Evolutionary conservation across 2,888 invertebrate genomes (phyloP), one percentile per base, ranked within the genome.

Genomic region (Thumatha senex): DNA sequence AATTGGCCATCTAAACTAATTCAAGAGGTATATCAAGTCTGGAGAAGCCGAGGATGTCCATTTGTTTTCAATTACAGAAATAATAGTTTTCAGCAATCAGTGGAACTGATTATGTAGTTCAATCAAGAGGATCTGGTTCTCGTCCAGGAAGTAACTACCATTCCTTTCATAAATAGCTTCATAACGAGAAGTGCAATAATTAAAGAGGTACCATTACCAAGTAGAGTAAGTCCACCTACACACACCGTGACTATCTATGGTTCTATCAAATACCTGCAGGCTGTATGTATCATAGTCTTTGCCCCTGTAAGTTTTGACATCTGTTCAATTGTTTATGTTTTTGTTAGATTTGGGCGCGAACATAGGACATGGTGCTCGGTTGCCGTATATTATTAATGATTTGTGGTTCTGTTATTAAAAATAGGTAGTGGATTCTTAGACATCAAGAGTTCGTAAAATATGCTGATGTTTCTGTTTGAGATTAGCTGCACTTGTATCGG

Each of bases 211-310:
- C 24, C 15, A 1, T 33, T 47, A 1, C 10, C 35, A 49, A 46
- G 7, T 36, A 9, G 41, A 1, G 36, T 46, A 14, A 42, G 24
- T 39, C 18, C 46, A 42, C 51, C 51, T 41, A 51, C 51, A 46
- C 51, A 12, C 5, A 13, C 7, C 13, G 1, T 2, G 8, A 24
- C 45, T 40, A 46, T 38, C 45, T 36, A 50, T 50, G 18, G 18
- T 24, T 41, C 12, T 36, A 50, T 50, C 45, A 36, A n/a, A 45
- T 50, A 31, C 35, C 45, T 36, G 30, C n/a, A 7, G 43, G 38
- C 36, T 31, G 12, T 35, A 46, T 42, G 30, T 41, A 7, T 30
- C 36, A 11, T 35, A 18, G 24, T 11, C 40, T 47, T 35, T 35
- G 46, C 40, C 33, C 11, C 29, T 33, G 33, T 47, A 18, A 29